Base-by-base conservation (phyloP, 1,140 invertebrate genomes). In the Papilio machaon region DNA sequence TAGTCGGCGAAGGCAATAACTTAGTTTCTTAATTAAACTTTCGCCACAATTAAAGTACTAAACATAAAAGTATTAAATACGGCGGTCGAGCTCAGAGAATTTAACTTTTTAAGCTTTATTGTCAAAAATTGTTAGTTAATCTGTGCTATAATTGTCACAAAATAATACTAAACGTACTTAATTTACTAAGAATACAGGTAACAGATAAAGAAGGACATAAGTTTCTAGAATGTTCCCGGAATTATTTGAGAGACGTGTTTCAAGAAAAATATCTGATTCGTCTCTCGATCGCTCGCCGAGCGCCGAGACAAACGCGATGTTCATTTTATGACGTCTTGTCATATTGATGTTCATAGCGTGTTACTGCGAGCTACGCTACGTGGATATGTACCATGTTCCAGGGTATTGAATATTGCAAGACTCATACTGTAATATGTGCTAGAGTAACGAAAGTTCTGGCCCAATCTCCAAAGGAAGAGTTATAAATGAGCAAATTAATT, bases 1-100 rank as follows among this genome's bases (percentile, higher is more conserved):
- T 35, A 70, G 11, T 70, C 35, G 30, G 30, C 13, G 64, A 70
- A 30, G 64, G 64, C 64, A 70, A 38, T 70, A 70, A 70, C 30
- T 15, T 38, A 70, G n/a, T 70, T 70, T 70, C 64, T 70, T 35
- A 70, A 70, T 70, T 70, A 35, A 70, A 70, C 64, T 70, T 70
- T 35, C 64, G 15, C 30, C 17, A 1, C 64, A 70, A 70, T 70
- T 70, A 70, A 70, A 70, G 64, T 13, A 6, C 30, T 70, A 70
- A 70, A 70, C 64, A 30, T 64, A 15, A 70, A 70, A 70, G 30
- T 38, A 70, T 70, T 70, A 35, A 38, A 70, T 38, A 17, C 23
- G 15, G 30, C 15, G 64, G 17, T 15, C 13, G 13, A 15, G 60
- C 64, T 70, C 64, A 35, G 19, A 30, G 23, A 23, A 15, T n/a